A percentile compares a stretch with the other conserved stretches of the same genome.
phyloP scores from a whole-genome alignment of 2,888 invertebrate species.

The Nebria brevicollis region DNA sequence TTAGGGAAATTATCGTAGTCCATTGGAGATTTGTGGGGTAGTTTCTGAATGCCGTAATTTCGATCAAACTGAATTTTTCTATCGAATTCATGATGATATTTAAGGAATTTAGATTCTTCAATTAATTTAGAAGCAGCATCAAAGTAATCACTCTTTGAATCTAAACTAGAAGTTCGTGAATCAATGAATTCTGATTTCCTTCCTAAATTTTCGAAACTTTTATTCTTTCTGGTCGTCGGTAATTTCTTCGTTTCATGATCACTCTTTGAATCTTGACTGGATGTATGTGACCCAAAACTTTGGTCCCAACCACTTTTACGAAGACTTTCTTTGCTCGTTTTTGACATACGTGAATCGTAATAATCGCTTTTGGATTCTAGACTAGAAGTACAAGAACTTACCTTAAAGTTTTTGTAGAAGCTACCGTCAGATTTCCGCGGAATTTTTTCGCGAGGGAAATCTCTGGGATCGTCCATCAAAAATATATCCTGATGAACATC shows the following conservation, averaged over 20 bases:
- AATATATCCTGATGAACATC: constrained; percentile 81
- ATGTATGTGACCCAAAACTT: constrained; percentile 67
- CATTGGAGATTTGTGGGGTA: constrained; percentile 47
- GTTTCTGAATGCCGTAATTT: constrained; percentile 61
- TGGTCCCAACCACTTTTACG: constrained; percentile 63
- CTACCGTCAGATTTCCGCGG: constrained; percentile 78
- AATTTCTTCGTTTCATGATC: constrained; percentile 62
- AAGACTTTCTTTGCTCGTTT: constrained; percentile 68
- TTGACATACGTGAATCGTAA: constrained; percentile 73
- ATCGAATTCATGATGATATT: constrained; percentile 57
- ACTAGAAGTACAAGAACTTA: constrained; percentile 75
- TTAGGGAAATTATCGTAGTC: constrained; percentile 44
- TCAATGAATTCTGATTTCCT: constrained; percentile 62
- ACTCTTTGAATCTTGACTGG: constrained; percentile 74
- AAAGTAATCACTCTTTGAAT: constrained; percentile 72
- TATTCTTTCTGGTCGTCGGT: constrained; percentile 52
- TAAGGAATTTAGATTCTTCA: constrained; percentile 52
- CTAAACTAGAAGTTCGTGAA: constrained; percentile 75
- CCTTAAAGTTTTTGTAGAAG: constrained; percentile 76
- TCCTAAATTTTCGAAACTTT: constrained; percentile 55
- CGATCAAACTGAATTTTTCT: constrained; percentile 61
- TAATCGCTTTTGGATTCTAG: constrained; percentile 77
- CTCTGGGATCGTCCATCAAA: constrained; percentile 79
- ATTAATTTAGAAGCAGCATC: constrained; percentile 62
- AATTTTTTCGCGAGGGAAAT: constrained; percentile 76